phyloP scores from a whole-genome alignment of 2,888 invertebrate species.

The Argyra leucocephala region DNA sequence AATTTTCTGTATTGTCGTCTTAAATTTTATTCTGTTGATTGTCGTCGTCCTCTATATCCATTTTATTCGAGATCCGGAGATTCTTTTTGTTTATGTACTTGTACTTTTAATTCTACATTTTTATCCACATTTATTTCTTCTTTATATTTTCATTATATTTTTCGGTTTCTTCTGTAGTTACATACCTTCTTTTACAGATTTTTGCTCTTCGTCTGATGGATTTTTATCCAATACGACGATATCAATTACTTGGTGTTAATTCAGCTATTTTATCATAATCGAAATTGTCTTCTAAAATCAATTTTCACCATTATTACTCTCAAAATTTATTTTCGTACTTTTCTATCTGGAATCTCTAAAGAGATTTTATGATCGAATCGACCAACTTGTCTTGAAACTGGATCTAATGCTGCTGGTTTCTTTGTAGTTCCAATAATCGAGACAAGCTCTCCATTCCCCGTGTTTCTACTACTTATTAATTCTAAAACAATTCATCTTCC shows the following conservation, averaged over 20 bases:
- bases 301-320: conserved; percentile 57
- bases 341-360: conserved; percentile 83
- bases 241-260: conserved; percentile 76
- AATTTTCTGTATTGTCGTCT: conserved; percentile 16
- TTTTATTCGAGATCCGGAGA: background rate
- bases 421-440: conserved; percentile 94
- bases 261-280: conserved; percentile 66
- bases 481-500: conserved; percentile 91
- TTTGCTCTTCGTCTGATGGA: conserved; percentile 22
- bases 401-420: conserved; percentile 84
- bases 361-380: conserved; percentile 90
- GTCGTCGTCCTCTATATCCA: conserved; percentile 21
- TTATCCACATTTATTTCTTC: background rate
- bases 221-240: conserved; percentile 40
- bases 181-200: background rate
- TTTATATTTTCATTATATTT: background rate
- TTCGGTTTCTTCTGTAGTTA: conserved; percentile 1
- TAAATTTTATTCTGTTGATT: conserved; percentile 29
- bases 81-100: conserved; percentile 14
- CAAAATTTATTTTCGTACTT: conserved; percentile 71
- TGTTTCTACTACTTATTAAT: conserved; percentile 60
- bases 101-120: conserved; percentile 9
- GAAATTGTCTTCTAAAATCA: conserved; percentile 61
- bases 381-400: conserved; percentile 81
- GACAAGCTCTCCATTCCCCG: conserved; percentile 38